A percentile compares a stretch with the other conserved stretches of the same genome.
These are phyloP conservation scores for Ormyrus rosae DNA, from an alignment of 2,888 invertebrate genomes.

Conservation along the genomic window DNA sequence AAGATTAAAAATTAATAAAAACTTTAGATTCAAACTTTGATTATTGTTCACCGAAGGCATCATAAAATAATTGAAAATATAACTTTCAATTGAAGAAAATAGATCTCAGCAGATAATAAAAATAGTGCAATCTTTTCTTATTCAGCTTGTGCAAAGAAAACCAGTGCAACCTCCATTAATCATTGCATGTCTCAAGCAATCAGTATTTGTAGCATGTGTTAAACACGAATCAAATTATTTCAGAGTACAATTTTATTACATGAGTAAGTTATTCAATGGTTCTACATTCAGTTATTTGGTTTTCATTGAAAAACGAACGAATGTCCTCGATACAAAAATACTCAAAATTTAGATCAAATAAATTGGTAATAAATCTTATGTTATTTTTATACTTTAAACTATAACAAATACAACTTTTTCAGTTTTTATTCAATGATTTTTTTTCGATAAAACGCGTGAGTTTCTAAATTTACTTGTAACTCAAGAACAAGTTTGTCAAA, in stretches of 20 bases:
- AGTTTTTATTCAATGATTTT: slow-evolving; percentile 18
- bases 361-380: slow-evolving; percentile 8
- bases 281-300: too few species aligned
- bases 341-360: slow-evolving; percentile 21
- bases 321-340: neutral
- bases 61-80: slow-evolving; percentile 25
- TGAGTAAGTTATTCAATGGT: slow-evolving; percentile 8
- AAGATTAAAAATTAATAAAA: neutral
- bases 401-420: slow-evolving; percentile 31
- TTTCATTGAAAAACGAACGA: neutral
- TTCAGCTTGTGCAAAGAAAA: slow-evolving; percentile 27
- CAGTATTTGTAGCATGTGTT: slow-evolving; percentile 21
- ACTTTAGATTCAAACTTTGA: neutral
- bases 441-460: slow-evolving; percentile 39
- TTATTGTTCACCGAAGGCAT: slow-evolving; percentile 1
- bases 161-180: slow-evolving; percentile 39
- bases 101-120: slow-evolving; percentile 33
- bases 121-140: slow-evolving; percentile 42
- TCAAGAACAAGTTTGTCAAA: slow-evolving; percentile 53
- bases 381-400: slow-evolving; percentile 17
- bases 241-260: slow-evolving; percentile 27
- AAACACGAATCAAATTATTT: slow-evolving; percentile 38
- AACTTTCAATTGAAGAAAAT: slow-evolving; percentile 12
- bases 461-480: slow-evolving; percentile 51
- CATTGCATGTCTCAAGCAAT: slow-evolving; percentile 18